These are phyloP conservation scores for Bujurquina vittata DNA, from an alignment of 2,113 vertebrate species.

Conservation along the genomic window DNA sequence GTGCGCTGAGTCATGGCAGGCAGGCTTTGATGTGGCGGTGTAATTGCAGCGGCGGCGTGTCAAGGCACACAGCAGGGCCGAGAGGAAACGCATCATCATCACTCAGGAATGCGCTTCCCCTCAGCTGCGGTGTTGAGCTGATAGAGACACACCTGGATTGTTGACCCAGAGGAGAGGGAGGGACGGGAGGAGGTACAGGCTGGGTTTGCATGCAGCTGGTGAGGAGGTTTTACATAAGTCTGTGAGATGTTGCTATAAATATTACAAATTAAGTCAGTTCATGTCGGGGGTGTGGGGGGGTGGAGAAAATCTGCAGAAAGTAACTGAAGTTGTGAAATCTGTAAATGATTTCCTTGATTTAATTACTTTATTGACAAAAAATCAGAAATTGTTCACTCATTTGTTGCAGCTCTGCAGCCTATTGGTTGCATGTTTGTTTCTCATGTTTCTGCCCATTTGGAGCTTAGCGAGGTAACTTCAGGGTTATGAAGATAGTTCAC, in stretches of 20 bases:
- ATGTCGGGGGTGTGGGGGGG: not conserved
- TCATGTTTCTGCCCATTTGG: not conserved
- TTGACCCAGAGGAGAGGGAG: conserved; percentile 16
- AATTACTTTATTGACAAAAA: not conserved
- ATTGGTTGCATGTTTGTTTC: not conserved
- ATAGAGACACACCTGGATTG: conserved; percentile 67
- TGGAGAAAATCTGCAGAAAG: not conserved
- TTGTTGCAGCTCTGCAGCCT: not conserved
- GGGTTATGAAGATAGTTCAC: not conserved
- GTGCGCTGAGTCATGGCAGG: conserved; percentile 62
- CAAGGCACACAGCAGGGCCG: conserved; percentile 55
- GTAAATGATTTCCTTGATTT: not conserved
- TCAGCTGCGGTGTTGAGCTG: conserved; percentile 35
- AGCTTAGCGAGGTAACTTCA: not conserved
- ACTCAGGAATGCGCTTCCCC: conserved; percentile 73
- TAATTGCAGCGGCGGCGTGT: conserved; percentile 68
- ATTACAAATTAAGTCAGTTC: not conserved
- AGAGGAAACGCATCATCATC: conserved; percentile 72
- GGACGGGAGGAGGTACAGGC: not conserved
- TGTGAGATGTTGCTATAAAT: not conserved
- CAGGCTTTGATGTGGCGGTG: conserved; percentile 65
- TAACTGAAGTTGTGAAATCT: not conserved
- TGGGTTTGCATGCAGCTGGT: conserved; percentile 28
- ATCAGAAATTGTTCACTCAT: not conserved
- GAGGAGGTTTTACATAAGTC: not conserved